Evolutionary conservation across 2,797 vertebrate genomes (phyloP).

Genomic region (Chaunax sp.): DNA sequence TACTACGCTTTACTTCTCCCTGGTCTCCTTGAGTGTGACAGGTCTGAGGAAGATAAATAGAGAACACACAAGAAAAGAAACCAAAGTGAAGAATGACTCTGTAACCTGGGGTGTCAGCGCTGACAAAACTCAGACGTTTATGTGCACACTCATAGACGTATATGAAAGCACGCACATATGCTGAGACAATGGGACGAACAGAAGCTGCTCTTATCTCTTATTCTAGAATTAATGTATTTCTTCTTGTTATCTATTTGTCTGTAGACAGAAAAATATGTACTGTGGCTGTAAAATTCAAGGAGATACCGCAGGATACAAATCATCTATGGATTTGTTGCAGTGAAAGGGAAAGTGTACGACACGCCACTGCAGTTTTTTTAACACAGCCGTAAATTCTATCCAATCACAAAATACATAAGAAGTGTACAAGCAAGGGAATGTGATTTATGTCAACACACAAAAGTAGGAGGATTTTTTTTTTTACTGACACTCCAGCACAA

Average conservation of each 20-base stretch:
- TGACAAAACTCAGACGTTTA: slow-evolving; percentile 38
- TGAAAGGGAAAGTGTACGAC: slow-evolving; percentile 51
- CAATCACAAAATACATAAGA: slow-evolving; percentile 63
- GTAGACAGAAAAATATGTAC: slow-evolving; percentile 67
- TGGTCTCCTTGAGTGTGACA: slow-evolving; percentile 72
- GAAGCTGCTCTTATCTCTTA: slow-evolving; percentile 31
- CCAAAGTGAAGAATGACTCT: slow-evolving; percentile 52
- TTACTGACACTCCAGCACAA: slow-evolving; percentile 11
- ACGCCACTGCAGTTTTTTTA: slow-evolving; percentile 39
- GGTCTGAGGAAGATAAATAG: slow-evolving; percentile 64
- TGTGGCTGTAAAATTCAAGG: slow-evolving; percentile 62
- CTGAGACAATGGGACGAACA: slow-evolving; percentile 16
- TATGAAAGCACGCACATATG: slow-evolving; percentile 6
- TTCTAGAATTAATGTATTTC: slow-evolving; percentile 50
- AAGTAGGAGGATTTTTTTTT: slow-evolving; percentile 17
- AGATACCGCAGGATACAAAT: slow-evolving; percentile 68
- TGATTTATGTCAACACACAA: slow-evolving; percentile 60
- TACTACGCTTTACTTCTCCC: slow-evolving; percentile 46
- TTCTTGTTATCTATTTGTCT: slow-evolving; percentile 66
- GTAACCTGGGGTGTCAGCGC: slow-evolving; percentile 36
- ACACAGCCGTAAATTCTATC: slow-evolving; percentile 50
- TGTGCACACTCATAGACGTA: slow-evolving; percentile 1
- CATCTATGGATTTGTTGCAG: slow-evolving; percentile 61
- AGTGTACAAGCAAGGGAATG: slow-evolving; percentile 36
- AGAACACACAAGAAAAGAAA: slow-evolving; percentile 35